Conservation (phyloP, 2,113 vertebrate species). For the Aspiorhynchus laticeps region DNA sequence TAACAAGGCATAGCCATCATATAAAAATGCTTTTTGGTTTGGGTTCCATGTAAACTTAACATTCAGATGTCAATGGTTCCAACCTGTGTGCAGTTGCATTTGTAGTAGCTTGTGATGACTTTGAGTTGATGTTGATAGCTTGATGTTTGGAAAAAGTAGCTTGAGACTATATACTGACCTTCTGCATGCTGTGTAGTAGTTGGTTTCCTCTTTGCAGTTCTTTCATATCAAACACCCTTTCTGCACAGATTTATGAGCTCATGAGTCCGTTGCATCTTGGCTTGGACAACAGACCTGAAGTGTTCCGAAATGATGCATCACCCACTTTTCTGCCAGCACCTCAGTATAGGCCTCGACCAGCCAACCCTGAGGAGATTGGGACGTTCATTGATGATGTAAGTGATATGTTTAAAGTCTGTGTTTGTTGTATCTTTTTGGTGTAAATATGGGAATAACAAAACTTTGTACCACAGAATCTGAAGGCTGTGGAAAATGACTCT, state of each 20-base stretch:
- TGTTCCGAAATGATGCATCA: conserved; percentile 84
- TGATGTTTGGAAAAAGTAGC: too few species aligned
- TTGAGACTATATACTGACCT: background rate
- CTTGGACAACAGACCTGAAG: conserved; percentile 87
- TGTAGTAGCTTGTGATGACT: too few species aligned
- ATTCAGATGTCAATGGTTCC: too few species aligned
- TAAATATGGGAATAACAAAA: background rate
- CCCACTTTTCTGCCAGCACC: conserved; percentile 79
- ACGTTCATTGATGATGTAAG: conserved; percentile 91
- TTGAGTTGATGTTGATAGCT: too few species aligned
- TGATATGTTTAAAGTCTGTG: too few species aligned
- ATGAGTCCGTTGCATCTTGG: conserved; percentile 89
- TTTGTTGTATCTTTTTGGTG: too few species aligned
- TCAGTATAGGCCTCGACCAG: conserved; percentile 83
- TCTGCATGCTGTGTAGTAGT: background rate
- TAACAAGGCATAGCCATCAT: too few species aligned
- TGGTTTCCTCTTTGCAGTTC: background rate
- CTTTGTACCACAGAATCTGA: conserved; percentile 80
- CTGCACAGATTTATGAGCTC: conserved; percentile 83
- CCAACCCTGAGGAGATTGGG: conserved; percentile 92
- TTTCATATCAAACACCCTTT: background rate
- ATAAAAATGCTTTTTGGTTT: too few species aligned
- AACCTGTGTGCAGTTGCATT: too few species aligned
- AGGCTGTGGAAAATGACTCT: conserved; percentile 89
- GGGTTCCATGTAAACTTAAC: too few species aligned